Base-by-base conservation (phyloP, 2,797 vertebrate genomes). In the Arnoldichthys spilopterus region DNA sequence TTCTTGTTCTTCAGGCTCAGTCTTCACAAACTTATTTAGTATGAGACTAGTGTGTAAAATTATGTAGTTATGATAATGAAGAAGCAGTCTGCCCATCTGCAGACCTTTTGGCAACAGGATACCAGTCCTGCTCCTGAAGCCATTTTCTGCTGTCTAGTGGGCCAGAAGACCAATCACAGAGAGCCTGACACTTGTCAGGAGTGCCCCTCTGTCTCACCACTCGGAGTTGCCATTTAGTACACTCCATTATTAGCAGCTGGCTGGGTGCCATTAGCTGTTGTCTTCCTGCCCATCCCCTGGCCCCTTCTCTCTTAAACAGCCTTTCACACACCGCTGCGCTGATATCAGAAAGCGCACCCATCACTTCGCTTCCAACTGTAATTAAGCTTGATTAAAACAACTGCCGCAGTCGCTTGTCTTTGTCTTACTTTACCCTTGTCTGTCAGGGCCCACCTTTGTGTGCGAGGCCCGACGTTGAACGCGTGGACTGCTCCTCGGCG, bases 301-400 rank as follows among this genome's bases (percentile, higher is more conserved):
- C 58, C 73, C 47, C 54, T 47, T 76, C 37, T 56, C 62, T 72
- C 47, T 78, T 72, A 26, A 66, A 68, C 40, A 61, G 34, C 62
- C 62, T 83, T 94, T 94, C 92, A 92, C 90, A 90, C 92, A 87
- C 87, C 89, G 89, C 88, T 91, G 93, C 90, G 93, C 92, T 90
- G 91, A 94, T 94, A 93, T 92, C 92, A 94, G 90, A 92, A 93
- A 92, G 93, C 94, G 92, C 94, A 91, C 91, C 90, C 93, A 89
- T 93, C 92, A 90, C 91, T 94, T 91, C 91, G 93, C 93, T 95
- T 94, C 92, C 90, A 90, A 92, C 91, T 91, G 92, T 95, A 94
- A 96, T 96, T 93, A 94, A 93, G 90, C 90, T 91, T 92, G 89
- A 94, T 93, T 92, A 93, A 90, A 93, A 93, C 91, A 93, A 94